Evolutionary conservation across 1,140 invertebrate genomes (phyloP).

Genomic region (Eurosta solidaginis): DNA sequence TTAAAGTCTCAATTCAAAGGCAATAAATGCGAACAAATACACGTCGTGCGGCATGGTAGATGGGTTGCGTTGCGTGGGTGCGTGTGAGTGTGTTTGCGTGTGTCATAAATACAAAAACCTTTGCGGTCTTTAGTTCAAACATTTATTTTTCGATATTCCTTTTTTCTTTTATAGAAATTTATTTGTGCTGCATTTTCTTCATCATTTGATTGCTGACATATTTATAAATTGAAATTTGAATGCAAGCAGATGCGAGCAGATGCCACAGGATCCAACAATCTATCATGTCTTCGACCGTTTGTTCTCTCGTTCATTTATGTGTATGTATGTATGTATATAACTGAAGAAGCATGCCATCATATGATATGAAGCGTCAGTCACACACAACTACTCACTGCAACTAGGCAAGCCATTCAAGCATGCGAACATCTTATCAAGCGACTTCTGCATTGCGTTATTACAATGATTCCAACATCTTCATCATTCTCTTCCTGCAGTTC

Average conservation of each 20-base stretch:
- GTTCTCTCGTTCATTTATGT: not conserved
- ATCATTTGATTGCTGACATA: not conserved
- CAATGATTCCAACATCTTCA: slow-evolving; percentile 2
- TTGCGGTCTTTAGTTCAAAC: not conserved
- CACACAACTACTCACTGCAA: not conserved
- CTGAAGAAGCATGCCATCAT: not conserved
- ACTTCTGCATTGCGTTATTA: not conserved
- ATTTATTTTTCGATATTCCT: not conserved
- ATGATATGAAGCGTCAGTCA: too few species aligned
- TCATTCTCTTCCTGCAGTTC: not conserved
- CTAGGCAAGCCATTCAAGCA: not conserved
- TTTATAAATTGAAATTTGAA: not conserved
- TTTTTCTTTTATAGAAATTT: not conserved
- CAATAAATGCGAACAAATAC: not conserved
- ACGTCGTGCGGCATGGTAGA: too few species aligned
- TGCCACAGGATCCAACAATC: not conserved
- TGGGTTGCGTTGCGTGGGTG: not conserved
- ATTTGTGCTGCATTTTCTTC: not conserved
- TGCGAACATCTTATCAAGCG: not conserved
- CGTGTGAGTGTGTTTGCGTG: not conserved
- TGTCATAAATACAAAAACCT: not conserved
- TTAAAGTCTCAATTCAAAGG: slow-evolving; percentile 24
- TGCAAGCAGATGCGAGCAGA: not conserved
- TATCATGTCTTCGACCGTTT: not conserved
- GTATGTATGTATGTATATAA: too few species aligned